Conservation (phyloP, 2,797 vertebrate genomes). For the Melanotaenia boesemani region DNA sequence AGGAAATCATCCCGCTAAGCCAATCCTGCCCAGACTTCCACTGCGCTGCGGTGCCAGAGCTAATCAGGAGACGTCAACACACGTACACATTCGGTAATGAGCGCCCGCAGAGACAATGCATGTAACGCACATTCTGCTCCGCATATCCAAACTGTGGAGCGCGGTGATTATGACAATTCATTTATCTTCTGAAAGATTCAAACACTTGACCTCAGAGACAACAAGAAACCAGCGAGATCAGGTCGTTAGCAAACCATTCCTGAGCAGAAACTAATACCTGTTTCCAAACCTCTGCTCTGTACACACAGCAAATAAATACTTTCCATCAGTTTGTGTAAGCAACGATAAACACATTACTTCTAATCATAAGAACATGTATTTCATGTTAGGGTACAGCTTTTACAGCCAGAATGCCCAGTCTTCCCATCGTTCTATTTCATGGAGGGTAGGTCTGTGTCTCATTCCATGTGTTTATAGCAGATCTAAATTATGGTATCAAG, state of each 20-base stretch:
- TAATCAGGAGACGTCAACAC: slow-evolving; percentile 59
- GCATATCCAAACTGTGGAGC: background rate
- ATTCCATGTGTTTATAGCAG: slow-evolving; percentile 80
- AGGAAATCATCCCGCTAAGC: slow-evolving; percentile 50
- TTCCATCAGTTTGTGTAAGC: slow-evolving; percentile 70
- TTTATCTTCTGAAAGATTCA: slow-evolving; percentile 23
- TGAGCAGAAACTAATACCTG: slow-evolving; percentile 39
- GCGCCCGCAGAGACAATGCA: background rate
- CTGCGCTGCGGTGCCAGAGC: slow-evolving; percentile 41
- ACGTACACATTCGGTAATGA: slow-evolving; percentile 12
- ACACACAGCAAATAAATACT: slow-evolving; percentile 55
- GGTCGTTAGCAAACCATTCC: slow-evolving; percentile 15
- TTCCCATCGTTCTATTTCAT: slow-evolving; percentile 73
- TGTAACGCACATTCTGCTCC: background rate
- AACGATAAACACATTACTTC: slow-evolving; percentile 69
- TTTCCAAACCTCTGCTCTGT: slow-evolving; percentile 7
- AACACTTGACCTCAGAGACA: slow-evolving; percentile 14
- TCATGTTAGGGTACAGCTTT: slow-evolving; percentile 54
- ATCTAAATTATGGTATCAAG: slow-evolving; percentile 82
- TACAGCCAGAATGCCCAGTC: slow-evolving; percentile 40
- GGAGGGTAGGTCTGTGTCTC: slow-evolving; percentile 69
- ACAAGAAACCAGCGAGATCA: slow-evolving; percentile 10
- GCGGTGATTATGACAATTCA: slow-evolving; percentile 28
- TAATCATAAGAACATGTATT: slow-evolving; percentile 66
- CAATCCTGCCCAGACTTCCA: slow-evolving; percentile 33